Evolutionary conservation across 2,888 invertebrate genomes (phyloP).

Genomic region (Microplitis manilae): DNA sequence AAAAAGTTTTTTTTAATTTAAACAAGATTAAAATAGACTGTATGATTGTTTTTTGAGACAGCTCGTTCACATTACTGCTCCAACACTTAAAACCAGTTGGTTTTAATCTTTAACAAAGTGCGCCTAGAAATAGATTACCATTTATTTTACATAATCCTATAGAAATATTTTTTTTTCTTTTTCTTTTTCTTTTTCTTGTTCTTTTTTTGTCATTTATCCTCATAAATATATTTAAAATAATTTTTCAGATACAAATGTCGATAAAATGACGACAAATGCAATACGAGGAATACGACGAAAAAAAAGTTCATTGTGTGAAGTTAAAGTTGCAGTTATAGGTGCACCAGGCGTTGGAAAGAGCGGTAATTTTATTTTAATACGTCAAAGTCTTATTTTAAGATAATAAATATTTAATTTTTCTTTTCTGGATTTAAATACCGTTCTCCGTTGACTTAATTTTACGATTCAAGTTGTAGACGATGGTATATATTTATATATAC

Average conservation of each 20-base stretch:
- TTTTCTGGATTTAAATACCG: background rate
- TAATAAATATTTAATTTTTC: background rate
- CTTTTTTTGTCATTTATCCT: background rate
- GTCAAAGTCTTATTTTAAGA: background rate
- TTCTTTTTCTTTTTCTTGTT: background rate
- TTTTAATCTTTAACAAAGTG: constrained; percentile 23
- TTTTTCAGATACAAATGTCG: constrained; percentile 56
- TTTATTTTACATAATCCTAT: constrained; percentile 48
- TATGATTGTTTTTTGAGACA: constrained; percentile 29
- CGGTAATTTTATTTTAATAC: constrained; percentile 77
- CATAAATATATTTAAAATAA: constrained; percentile 18
- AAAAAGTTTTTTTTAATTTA: background rate
- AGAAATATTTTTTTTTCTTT: constrained; percentile 34
- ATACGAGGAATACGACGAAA: constrained; percentile 89
- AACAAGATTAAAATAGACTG: constrained; percentile 18
- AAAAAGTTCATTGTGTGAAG: constrained; percentile 90
- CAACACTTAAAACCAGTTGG: constrained; percentile 27
- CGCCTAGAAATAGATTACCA: constrained; percentile 49
- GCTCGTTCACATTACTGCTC: constrained; percentile 12
- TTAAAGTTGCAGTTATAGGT: constrained; percentile 92
- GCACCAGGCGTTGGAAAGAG: constrained; percentile 94
- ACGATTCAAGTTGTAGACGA: too few species aligned
- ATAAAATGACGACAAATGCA: constrained; percentile 74
- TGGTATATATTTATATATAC: too few species aligned
- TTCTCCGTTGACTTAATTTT: background rate